A percentile compares a stretch with the other conserved stretches of the same genome.
Conservation (phyloP, 1,140 invertebrate genomes). For the Xylocopa sonorina region DNA sequence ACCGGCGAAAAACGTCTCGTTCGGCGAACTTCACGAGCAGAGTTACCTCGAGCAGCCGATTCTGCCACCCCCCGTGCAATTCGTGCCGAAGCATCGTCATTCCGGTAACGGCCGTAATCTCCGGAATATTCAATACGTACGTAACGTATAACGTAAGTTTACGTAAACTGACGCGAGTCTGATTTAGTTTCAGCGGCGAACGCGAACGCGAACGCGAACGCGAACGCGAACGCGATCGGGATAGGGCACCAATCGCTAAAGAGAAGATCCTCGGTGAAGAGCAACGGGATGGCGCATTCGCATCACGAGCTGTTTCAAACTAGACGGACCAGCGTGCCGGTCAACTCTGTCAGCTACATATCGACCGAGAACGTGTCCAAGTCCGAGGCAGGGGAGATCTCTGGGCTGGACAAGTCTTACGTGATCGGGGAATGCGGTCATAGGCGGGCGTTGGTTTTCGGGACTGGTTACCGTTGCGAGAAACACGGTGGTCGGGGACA, state of each 20-base stretch:
- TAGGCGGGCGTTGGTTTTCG: slow-evolving; percentile 47
- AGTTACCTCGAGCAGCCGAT: slow-evolving; percentile 76
- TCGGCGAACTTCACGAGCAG: slow-evolving; percentile 77
- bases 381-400: slow-evolving; percentile 63
- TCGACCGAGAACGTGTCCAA: slow-evolving; percentile 76
- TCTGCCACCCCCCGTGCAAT: slow-evolving; percentile 77
- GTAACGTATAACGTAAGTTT: too few relatives aligned
- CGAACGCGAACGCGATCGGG: too few relatives aligned
- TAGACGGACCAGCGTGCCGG: slow-evolving; percentile 76
- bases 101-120: slow-evolving; percentile 58
- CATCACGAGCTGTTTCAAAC: slow-evolving; percentile 77
- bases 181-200: neutral
- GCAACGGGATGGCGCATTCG: slow-evolving; percentile 73
- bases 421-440: slow-evolving; percentile 77
- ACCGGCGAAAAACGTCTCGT: slow-evolving; percentile 79
- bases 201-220: too few relatives aligned
- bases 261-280: slow-evolving; percentile 79
- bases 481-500: slow-evolving; percentile 75
- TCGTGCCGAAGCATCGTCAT: slow-evolving; percentile 77
- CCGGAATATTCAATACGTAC: too few relatives aligned
- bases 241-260: slow-evolving; percentile 73
- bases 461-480: slow-evolving; percentile 75
- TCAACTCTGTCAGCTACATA: slow-evolving; percentile 77
- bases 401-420: slow-evolving; percentile 71
- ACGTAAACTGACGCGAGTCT: too few relatives aligned